Evolutionary conservation across 2,888 invertebrate genomes (phyloP).

Genomic region (Scaptodrosophila latifasciaeformis): DNA sequence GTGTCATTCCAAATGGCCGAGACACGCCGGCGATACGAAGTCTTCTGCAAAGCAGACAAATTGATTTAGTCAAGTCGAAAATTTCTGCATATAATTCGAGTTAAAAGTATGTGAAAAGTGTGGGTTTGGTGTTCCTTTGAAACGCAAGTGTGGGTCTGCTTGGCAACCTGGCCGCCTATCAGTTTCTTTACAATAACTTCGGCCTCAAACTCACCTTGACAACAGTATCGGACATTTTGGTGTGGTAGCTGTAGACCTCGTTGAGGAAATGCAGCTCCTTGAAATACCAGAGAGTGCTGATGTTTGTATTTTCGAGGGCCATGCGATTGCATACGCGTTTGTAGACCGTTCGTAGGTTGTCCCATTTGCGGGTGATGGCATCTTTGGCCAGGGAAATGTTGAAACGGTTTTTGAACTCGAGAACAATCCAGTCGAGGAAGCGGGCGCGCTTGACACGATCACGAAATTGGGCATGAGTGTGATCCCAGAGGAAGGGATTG

Average conservation of each 20-base stretch:
- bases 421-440: slow-evolving; percentile 67
- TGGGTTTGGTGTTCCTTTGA: background rate
- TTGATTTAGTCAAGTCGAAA: no score
- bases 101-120: background rate
- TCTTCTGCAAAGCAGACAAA: slow-evolving; percentile 44
- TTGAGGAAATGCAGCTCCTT: slow-evolving; percentile 69
- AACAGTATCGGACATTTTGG: slow-evolving; percentile 65
- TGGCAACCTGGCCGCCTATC: no score
- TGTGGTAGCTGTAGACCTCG: slow-evolving; percentile 66
- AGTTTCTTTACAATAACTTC: no score
- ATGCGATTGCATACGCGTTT: slow-evolving; percentile 72
- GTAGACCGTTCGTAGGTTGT: slow-evolving; percentile 69
- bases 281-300: slow-evolving; percentile 71
- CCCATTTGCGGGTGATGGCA: slow-evolving; percentile 71
- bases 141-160: background rate
- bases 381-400: slow-evolving; percentile 67
- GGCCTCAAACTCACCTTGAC: slow-evolving; percentile 53
- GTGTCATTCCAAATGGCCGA: slow-evolving; percentile 71
- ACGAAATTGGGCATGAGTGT: slow-evolving; percentile 68
- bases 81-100: background rate
- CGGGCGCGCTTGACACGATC: slow-evolving; percentile 68
- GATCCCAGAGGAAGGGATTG: slow-evolving; percentile 71
- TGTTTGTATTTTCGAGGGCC: slow-evolving; percentile 69
- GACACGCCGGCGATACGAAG: slow-evolving; percentile 66
- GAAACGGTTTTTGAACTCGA: slow-evolving; percentile 68